Percentiles rank a stretch among this genome's conserved stretches.
phyloP scores from a whole-genome alignment of 2,797 vertebrate genomes.

The Ctenochaetus hawaiiensis region DNA sequence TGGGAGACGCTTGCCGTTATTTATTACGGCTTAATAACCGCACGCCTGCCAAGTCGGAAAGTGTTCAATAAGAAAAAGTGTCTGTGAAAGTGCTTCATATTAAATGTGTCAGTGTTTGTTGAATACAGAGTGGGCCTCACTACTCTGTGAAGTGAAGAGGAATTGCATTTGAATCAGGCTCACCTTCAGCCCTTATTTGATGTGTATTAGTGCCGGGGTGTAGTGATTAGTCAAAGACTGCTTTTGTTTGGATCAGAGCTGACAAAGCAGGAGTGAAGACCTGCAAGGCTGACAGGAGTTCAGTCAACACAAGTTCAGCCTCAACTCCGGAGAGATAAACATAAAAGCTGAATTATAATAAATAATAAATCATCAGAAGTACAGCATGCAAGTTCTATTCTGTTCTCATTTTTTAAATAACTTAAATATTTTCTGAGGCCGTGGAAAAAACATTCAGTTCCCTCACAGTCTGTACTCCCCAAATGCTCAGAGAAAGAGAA shows the following conservation, averaged over 20 bases:
- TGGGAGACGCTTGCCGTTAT: conserved; percentile 61
- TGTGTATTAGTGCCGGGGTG: conserved; percentile 51
- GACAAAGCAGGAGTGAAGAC: conserved; percentile 45
- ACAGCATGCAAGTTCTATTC: conserved; percentile 30
- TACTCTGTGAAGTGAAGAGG: conserved; percentile 58
- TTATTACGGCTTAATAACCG: conserved; percentile 77
- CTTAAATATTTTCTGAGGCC: conserved; percentile 55
- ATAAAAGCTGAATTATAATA: conserved; percentile 45
- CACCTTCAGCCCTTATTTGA: conserved; percentile 70
- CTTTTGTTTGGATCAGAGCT: conserved; percentile 57
- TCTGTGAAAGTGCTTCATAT: conserved; percentile 69
- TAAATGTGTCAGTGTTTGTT: conserved; percentile 74
- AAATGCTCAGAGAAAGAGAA: background rate
- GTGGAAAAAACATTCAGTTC: conserved; percentile 26
- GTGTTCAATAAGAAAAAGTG: conserved; percentile 75
- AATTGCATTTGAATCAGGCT: conserved; percentile 70
- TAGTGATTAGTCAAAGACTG: conserved; percentile 60
- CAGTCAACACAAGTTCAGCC: conserved; percentile 40
- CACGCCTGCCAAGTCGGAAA: conserved; percentile 68
- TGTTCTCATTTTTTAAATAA: conserved; percentile 41
- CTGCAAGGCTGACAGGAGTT: conserved; percentile 34
- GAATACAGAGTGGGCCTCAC: conserved; percentile 65
- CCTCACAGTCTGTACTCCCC: conserved; percentile 2
- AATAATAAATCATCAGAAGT: conserved; percentile 45
- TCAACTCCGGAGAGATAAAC: conserved; percentile 41